Evolutionary conservation across 2,797 vertebrate species (phyloP).

Genomic region (Urocyon cinereoargenteus): DNA sequence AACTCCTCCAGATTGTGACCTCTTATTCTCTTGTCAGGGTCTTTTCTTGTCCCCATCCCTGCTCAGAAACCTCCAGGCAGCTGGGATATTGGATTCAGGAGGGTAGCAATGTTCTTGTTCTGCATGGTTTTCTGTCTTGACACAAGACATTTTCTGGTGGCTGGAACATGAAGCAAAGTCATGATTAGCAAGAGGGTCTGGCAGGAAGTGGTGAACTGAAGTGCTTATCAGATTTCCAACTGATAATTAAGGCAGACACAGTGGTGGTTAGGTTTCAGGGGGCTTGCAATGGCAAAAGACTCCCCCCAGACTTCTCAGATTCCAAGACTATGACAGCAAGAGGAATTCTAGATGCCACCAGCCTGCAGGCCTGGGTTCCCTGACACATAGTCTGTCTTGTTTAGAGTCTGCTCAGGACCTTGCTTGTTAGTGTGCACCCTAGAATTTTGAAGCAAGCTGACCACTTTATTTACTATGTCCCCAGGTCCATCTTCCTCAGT

Average conservation of each 20-base stretch:
- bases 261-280: background rate
- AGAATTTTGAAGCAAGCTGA: background rate
- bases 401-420: background rate
- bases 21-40: background rate
- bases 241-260: background rate
- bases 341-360: background rate
- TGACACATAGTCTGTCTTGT: rapidly evolving
- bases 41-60: background rate
- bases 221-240: background rate
- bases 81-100: background rate
- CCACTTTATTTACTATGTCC: background rate
- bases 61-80: background rate
- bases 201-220: background rate
- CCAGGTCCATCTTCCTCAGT: background rate
- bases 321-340: background rate
- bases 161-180: background rate
- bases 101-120: background rate
- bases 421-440: no score
- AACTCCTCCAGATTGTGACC: no score
- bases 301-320: background rate
- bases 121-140: background rate
- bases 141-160: background rate
- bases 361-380: background rate
- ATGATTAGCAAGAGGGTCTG: background rate
- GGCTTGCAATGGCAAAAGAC: background rate